Base-by-base conservation (phyloP, 2,888 invertebrate species). In the Coelogynopora nodosa region DNA sequence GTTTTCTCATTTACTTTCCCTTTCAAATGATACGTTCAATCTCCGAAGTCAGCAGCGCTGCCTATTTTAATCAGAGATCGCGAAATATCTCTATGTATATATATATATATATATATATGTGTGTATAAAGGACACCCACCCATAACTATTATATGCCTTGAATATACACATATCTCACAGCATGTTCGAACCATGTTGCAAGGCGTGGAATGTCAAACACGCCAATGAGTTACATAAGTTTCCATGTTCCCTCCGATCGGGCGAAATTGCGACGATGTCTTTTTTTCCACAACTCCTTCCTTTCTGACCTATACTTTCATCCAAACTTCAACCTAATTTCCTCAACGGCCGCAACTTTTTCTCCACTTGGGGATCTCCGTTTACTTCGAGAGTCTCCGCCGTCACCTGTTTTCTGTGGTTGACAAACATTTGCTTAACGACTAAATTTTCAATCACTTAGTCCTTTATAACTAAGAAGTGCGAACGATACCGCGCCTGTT, bases 171-270 rank as follows among this genome's bases (percentile, higher is more conserved):
- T 49, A 49, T 49, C 49, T 49, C 49, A 13, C 49, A 49, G 49
- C 18, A 18, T 49, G 49, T 49, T 49, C 49, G 10, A 49, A 49
- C 18, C 49, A 13, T 49, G 74, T 74, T 23, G 74, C 74, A 74
- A 74, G 74, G 74, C 74, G 23, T 74, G 74, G 74, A 74, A 74
- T 74, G 74, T 74, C 74, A 74, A 74, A 74, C 74, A 74, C 74
- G 74, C 74, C 74, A 74, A 74, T 13, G 23, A 74, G 23, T 2
- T 74, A 74, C 74, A 74, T 74, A 26, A 74, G 27, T 74, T 74
- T 74, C 27, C 74, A 74, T 74, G 74, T 74, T 74, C 23, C 74
- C 2, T 74, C 74, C 23, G 74, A 74, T 5, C 74, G 2, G 74
- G 5, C 74, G 74, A 74, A 74, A 74, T 74, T 74, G 74, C 74